Percentiles rank a stretch among this genome's conserved stretches.
Evolutionary conservation across 1,140 invertebrate species (phyloP).

Genomic region (Pseudoatta argentina): DNA sequence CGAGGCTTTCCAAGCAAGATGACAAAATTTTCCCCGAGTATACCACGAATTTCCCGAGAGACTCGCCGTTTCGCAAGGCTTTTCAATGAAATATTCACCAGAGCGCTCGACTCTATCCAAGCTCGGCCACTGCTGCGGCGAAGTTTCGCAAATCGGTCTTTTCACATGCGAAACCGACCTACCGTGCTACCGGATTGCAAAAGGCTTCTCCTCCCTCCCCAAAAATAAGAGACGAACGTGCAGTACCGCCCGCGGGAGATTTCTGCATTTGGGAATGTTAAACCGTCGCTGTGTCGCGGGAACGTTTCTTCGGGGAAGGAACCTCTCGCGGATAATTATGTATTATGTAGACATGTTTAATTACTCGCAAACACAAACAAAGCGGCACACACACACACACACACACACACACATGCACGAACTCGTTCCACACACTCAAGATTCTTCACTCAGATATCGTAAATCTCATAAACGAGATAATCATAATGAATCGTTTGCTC

Average conservation of each 20-base stretch:
- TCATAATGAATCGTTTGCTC: background rate
- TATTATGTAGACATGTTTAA: constrained; percentile 36
- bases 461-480: constrained; percentile 22
- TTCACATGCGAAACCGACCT: constrained; percentile 70
- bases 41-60: constrained; percentile 11
- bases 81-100: constrained; percentile 27
- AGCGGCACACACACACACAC: background rate
- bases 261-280: constrained; percentile 43
- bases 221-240: background rate
- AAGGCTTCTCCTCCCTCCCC: constrained; percentile 48
- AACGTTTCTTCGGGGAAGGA: background rate
- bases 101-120: constrained; percentile 26
- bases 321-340: constrained; percentile 14
- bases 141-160: constrained; percentile 69
- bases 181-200: constrained; percentile 60
- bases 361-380: background rate
- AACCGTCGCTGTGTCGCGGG: background rate
- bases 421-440: background rate
- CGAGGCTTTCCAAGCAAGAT: background rate
- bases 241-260: constrained; percentile 31
- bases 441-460: constrained; percentile 1
- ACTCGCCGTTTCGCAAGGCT: constrained; percentile 5
- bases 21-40: background rate
- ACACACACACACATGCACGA: background rate
- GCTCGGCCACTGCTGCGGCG: constrained; percentile 15